Conservation (phyloP, 2,797 vertebrate species). For the Apogon talboti region DNA sequence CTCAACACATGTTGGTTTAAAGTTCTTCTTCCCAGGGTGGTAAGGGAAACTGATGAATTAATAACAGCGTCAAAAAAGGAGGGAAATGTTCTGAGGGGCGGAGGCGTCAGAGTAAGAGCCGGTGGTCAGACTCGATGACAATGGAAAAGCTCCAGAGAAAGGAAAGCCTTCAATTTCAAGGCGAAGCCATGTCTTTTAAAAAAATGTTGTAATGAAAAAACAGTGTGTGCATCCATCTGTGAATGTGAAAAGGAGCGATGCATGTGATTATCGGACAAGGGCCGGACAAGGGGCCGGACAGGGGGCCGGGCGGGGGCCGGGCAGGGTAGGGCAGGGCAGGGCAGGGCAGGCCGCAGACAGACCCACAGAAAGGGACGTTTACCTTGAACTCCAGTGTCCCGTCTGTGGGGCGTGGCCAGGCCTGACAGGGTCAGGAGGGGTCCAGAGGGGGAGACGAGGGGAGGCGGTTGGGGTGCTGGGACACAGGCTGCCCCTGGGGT, state of each 20-base stretch:
- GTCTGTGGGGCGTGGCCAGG: slow-evolving; percentile 74
- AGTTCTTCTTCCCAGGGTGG: slow-evolving; percentile 27
- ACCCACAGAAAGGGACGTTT: slow-evolving; percentile 67
- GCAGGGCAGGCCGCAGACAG: slow-evolving; percentile 60
- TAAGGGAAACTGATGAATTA: slow-evolving; percentile 44
- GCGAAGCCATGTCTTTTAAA: slow-evolving; percentile 44
- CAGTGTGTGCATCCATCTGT: background rate
- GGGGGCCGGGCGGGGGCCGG: slow-evolving; percentile 44
- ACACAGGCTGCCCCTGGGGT: slow-evolving; percentile 71
- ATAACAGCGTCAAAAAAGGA: slow-evolving; percentile 32
- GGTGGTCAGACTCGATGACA: slow-evolving; percentile 24
- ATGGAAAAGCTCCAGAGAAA: slow-evolving; percentile 50
- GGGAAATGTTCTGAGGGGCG: slow-evolving; percentile 48
- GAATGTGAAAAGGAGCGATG: slow-evolving; percentile 64
- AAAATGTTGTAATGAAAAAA: slow-evolving; percentile 26
- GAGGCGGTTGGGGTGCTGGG: slow-evolving; percentile 45
- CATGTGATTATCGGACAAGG: slow-evolving; percentile 70
- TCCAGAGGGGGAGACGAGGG: slow-evolving; percentile 53
- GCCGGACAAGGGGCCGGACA: slow-evolving; percentile 36
- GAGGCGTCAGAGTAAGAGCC: slow-evolving; percentile 48
- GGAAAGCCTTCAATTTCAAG: slow-evolving; percentile 52
- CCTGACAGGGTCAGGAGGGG: slow-evolving; percentile 77
- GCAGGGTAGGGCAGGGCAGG: slow-evolving; percentile 6
- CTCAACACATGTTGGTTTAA: slow-evolving; percentile 39
- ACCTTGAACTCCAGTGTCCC: slow-evolving; percentile 84